These are phyloP conservation scores for Drosophila yakuba DNA, from an alignment of 1,140 invertebrate genomes.

Conservation along the genomic window DNA sequence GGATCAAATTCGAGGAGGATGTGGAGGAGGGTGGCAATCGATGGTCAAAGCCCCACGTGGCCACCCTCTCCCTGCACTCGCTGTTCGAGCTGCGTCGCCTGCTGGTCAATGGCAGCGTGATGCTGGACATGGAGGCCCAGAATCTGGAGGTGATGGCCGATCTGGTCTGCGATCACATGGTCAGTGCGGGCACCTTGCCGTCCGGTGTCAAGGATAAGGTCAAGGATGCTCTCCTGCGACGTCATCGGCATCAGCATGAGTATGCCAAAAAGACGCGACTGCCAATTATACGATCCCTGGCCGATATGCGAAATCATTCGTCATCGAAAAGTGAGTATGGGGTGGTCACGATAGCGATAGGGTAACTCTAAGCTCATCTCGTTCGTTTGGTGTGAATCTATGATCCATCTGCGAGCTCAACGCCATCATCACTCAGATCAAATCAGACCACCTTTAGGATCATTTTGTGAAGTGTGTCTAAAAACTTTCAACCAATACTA, in stretches of 20 bases:
- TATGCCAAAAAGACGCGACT: slow-evolving; percentile 92
- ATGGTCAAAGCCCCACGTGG: slow-evolving; percentile 98
- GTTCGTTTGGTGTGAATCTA: slow-evolving; percentile 56
- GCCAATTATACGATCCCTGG: slow-evolving; percentile 97
- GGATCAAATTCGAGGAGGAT: slow-evolving; percentile 98
- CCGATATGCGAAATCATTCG: slow-evolving; percentile 98
- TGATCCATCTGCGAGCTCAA: slow-evolving; percentile 31
- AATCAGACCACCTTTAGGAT: slow-evolving; percentile 35
- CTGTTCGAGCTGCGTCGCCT: slow-evolving; percentile 95
- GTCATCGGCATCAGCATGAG: slow-evolving; percentile 98
- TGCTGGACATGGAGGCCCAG: slow-evolving; percentile 95
- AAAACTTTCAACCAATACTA: slow-evolving; percentile 57
- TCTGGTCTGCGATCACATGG: slow-evolving; percentile 96
- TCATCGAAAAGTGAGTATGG: slow-evolving; percentile 96
- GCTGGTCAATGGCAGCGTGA: slow-evolving; percentile 94
- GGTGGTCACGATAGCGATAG: background rate
- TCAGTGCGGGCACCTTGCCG: slow-evolving; percentile 91
- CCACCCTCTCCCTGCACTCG: slow-evolving; percentile 95
- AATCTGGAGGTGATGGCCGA: slow-evolving; percentile 95
- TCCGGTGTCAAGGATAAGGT: slow-evolving; percentile 92
- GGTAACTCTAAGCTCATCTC: slow-evolving; percentile 60
- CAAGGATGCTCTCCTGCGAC: slow-evolving; percentile 93
- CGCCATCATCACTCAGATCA: slow-evolving; percentile 12
- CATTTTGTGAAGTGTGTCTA: slow-evolving; percentile 59
- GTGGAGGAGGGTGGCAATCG: slow-evolving; percentile 97